Percentiles rank a stretch among this genome's conserved stretches.
These are phyloP conservation scores for Argyrosomus japonicus DNA, from an alignment of 2,113 vertebrate genomes.

Conservation along the genomic window DNA sequence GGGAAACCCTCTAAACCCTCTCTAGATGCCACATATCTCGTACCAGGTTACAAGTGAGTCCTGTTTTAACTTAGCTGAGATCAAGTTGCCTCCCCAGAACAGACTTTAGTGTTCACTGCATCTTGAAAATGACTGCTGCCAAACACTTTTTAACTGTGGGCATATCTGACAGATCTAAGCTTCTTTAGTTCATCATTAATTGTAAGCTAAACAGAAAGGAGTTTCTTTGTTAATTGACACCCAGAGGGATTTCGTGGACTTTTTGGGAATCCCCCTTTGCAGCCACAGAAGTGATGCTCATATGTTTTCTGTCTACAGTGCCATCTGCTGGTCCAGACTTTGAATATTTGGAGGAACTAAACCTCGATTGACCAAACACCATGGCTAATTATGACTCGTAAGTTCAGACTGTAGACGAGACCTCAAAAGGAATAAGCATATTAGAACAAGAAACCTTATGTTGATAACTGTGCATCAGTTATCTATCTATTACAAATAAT, in stretches of 20 bases:
- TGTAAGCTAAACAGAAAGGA: neutral
- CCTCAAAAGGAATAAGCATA: neutral
- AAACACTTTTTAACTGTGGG: neutral
- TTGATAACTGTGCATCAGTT: neutral
- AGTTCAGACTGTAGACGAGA: constrained; percentile 17
- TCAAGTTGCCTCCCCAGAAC: constrained; percentile 3
- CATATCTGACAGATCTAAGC: neutral
- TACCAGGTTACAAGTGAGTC: constrained; percentile 18
- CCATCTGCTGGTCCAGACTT: constrained; percentile 16
- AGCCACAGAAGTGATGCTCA: constrained; percentile 16
- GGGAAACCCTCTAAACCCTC: neutral
- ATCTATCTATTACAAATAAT: neutral
- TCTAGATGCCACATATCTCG: neutral
- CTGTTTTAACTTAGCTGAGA: constrained; percentile 23
- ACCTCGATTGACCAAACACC: neutral
- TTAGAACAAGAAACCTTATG: neutral
- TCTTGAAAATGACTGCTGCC: neutral
- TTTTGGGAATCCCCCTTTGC: neutral
- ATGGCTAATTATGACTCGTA: constrained; percentile 72
- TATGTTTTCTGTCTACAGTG: constrained; percentile 34
- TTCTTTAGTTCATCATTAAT: no score
- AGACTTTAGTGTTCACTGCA: neutral
- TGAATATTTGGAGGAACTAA: constrained; percentile 7
- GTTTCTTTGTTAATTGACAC: neutral
- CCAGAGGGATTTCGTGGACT: neutral